Conservation (phyloP, 2,113 vertebrate species). For the Misgurnus mizolepis region DNA sequence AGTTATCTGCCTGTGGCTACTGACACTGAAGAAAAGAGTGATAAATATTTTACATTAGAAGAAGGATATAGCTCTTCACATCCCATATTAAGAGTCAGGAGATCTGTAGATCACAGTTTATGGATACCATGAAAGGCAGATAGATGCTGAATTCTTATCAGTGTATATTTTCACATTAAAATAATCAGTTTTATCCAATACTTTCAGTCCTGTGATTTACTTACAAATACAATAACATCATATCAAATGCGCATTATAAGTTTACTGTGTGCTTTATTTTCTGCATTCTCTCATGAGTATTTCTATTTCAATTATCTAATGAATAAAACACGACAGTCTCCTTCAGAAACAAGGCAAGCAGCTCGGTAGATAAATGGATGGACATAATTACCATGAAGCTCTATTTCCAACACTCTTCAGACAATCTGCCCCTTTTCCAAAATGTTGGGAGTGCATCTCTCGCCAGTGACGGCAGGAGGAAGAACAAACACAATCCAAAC, state of each 20-base stretch:
- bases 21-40: slow-evolving; percentile 18
- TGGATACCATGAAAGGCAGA: background rate
- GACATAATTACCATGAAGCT: slow-evolving; percentile 67
- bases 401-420: slow-evolving; percentile 57
- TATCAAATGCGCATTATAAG: background rate
- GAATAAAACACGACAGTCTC: background rate
- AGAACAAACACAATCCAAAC: slow-evolving; percentile 51
- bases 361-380: slow-evolving; percentile 17
- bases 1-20: slow-evolving; percentile 12
- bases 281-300: background rate
- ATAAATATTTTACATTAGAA: background rate
- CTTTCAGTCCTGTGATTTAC: background rate
- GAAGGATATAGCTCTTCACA: background rate
- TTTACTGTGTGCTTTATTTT: background rate
- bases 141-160: background rate
- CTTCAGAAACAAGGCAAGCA: slow-evolving; percentile 5
- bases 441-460: slow-evolving; percentile 61
- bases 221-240: background rate
- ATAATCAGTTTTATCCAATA: background rate
- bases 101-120: background rate
- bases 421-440: slow-evolving; percentile 67
- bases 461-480: slow-evolving; percentile 48
- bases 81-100: background rate
- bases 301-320: background rate
- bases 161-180: background rate